phyloP scores from a whole-genome alignment of 2,888 invertebrate genomes.

The Eueremaeus valkanovi region DNA sequence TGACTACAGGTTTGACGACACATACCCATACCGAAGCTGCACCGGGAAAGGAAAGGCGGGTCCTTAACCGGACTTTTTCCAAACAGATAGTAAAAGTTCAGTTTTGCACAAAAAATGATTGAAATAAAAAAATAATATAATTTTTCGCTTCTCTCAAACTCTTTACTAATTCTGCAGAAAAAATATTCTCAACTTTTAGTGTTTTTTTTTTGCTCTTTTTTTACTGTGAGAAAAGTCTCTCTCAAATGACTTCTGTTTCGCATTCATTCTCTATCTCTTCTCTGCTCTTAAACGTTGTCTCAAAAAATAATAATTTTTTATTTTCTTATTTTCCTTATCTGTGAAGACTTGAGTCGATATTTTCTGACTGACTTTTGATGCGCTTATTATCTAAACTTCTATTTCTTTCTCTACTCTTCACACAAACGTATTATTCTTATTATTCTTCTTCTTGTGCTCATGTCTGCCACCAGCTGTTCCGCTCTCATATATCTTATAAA shows the following conservation, averaged over 20 bases:
- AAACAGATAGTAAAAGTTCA: conserved; percentile 22
- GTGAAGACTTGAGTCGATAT: conserved; percentile 27
- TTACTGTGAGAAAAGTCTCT: conserved; percentile 28
- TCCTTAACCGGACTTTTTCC: conserved; percentile 30
- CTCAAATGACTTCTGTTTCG: background rate
- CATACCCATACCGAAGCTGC: background rate
- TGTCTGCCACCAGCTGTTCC: conserved; percentile 26
- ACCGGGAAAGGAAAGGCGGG: conserved; percentile 17
- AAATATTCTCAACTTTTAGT: background rate
- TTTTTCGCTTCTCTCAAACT: too few relatives aligned
- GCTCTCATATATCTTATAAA: conserved; percentile 10
- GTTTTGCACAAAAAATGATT: background rate
- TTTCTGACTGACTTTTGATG: background rate
- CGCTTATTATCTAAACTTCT: conserved; percentile 30
- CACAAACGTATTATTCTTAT: too few relatives aligned
- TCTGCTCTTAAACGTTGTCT: too few relatives aligned
- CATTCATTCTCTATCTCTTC: too few relatives aligned
- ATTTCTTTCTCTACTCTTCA: background rate
- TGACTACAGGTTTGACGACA: conserved; percentile 32
- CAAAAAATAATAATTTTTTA: too few relatives aligned
- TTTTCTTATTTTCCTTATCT: too few relatives aligned
- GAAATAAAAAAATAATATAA: background rate
- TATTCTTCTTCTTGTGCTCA: background rate
- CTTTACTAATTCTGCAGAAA: background rate
- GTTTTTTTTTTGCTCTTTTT: background rate